Base-by-base conservation (phyloP, 2,888 invertebrate species). In the Salticus scenicus region DNA sequence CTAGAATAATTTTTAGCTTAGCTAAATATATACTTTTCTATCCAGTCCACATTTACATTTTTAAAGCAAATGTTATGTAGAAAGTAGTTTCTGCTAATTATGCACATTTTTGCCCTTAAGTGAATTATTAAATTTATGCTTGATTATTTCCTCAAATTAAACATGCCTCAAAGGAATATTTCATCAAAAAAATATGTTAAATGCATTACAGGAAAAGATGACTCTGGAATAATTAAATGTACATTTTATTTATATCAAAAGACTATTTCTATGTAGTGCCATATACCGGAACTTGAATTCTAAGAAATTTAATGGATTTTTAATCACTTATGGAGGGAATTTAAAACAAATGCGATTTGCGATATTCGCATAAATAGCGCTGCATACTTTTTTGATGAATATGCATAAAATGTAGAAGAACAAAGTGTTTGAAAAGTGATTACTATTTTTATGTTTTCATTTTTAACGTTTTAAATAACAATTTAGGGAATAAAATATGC, bases 351-450 rank as follows among this genome's bases (percentile, higher is more conserved):
- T 57, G 57, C 17, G 24, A 24, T 57, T 57, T 57, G 57, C 24
- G 24, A 7, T 24, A 57, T 57, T 57, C 24, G 57, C 57, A 57
- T 57, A 57, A 57, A 20, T 20, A 24, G 5, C 7, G 57, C 1
- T 57, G 24, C 20, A 24, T 57, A 57, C 57, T 57, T 7, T n/a
- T n/a, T 57, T 24, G 24, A 57, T 57, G 57, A 57, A 57, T 57
- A 57, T 57, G 57, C 57, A 57, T 57, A 57, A 57, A 57, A 17
- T 57, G 57, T 57, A 57, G 24, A 14, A 57, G 57, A 24, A 57
- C 4, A 12, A 57, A 24, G 57, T 8, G 24, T 24, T n/a, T 12
- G 20, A 20, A 57, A 57, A 57, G 57, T 24, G 24, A 57, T 57
- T 57, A 57, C 20, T 14, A 57, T 17, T 20, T 57, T 57, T 24